Conservation (phyloP, 2,113 vertebrate genomes). For the Stictonetta naevosa region DNA sequence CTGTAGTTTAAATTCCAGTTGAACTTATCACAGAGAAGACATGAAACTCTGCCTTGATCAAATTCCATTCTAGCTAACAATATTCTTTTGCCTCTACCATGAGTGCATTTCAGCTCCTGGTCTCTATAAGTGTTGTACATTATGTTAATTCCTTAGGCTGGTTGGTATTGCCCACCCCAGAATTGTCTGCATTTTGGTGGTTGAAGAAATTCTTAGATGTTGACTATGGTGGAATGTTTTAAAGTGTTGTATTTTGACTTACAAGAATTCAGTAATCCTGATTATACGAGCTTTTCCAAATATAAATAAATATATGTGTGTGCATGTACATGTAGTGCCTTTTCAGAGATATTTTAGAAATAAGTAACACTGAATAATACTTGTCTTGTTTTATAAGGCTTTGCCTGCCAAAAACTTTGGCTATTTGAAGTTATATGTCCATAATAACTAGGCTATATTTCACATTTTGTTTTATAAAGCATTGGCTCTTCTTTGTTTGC, state of each 20-base stretch:
- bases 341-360: background rate
- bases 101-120: background rate
- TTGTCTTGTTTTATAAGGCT: background rate
- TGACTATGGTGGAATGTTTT: background rate
- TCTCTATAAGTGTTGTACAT: background rate
- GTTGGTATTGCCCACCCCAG: background rate
- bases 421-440: background rate
- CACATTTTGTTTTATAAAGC: conserved; percentile 24
- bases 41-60: background rate
- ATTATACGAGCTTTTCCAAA: background rate
- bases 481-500: conserved; percentile 45
- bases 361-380: background rate
- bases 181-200: background rate
- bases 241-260: background rate
- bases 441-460: conserved; percentile 19
- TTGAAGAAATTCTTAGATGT: background rate
- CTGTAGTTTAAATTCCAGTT: background rate
- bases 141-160: background rate
- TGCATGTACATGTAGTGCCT: background rate
- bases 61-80: background rate
- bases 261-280: background rate
- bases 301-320: background rate
- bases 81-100: background rate
- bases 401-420: background rate
- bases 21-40: background rate